Conservation (phyloP, 30 jellyfish, hydroid and myxozoan genomes). For the Hydractinia echinata region DNA sequence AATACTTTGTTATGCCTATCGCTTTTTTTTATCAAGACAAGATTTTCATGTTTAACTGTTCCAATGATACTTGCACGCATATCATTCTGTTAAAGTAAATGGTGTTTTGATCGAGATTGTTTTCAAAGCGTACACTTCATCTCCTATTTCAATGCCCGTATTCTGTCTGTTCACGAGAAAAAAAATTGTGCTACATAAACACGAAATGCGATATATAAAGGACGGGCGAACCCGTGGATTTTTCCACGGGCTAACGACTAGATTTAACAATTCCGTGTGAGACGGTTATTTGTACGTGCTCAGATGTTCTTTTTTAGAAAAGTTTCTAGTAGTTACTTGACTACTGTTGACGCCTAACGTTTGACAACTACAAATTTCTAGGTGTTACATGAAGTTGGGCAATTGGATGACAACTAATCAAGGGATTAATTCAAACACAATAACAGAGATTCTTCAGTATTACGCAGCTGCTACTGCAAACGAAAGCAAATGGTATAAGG, state of each 20-base stretch:
- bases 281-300: background rate
- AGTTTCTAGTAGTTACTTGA: background rate
- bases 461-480: slow-evolving; percentile 83
- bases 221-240: too few relatives aligned
- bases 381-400: slow-evolving; percentile 85
- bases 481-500: slow-evolving; percentile 89
- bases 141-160: background rate
- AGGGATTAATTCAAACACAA: slow-evolving; percentile 76
- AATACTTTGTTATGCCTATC: too few relatives aligned
- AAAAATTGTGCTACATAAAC: too few relatives aligned
- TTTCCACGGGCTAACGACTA: too few relatives aligned
- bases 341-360: background rate
- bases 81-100: too few relatives aligned
- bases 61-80: too few relatives aligned
- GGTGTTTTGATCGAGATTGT: too few relatives aligned
- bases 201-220: too few relatives aligned
- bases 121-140: too few relatives aligned
- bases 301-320: background rate
- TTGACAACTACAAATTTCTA: background rate
- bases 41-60: too few relatives aligned
- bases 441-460: slow-evolving; percentile 72
- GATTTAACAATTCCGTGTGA: background rate
- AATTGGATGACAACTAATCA: slow-evolving; percentile 84
- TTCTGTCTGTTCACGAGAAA: too few relatives aligned
- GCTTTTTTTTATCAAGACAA: too few relatives aligned